phyloP scores from a whole-genome alignment of 37 sponge, comb jelly and placozoan genomes.

The Eunapius fragilis region DNA sequence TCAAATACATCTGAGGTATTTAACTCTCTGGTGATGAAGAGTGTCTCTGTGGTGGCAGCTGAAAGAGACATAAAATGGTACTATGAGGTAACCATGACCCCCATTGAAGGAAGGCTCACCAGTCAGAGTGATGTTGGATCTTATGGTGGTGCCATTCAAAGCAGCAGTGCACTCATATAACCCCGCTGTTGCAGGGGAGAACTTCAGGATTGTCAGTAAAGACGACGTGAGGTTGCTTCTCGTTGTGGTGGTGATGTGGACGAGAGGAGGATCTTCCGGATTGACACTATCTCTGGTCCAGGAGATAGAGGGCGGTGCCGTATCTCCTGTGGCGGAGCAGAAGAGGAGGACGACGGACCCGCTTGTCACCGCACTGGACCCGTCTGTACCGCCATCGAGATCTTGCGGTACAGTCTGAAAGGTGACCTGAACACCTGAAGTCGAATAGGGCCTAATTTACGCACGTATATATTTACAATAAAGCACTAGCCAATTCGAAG shows the following conservation, averaged over 20 bases:
- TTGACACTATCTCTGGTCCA: slow-evolving; percentile 24
- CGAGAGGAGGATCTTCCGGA: slow-evolving; percentile 26
- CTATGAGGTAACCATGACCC: background rate
- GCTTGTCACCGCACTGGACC: background rate
- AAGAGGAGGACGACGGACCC: slow-evolving; percentile 39
- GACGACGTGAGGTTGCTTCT: background rate
- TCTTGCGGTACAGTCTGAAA: slow-evolving; percentile 15
- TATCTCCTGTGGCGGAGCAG: slow-evolving; percentile 15
- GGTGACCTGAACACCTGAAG: slow-evolving; percentile 15
- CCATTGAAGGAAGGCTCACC: background rate
- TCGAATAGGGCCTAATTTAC: too few relatives aligned
- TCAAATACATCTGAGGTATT: background rate
- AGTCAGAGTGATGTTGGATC: slow-evolving; percentile 1
- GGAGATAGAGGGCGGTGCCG: slow-evolving; percentile 11
- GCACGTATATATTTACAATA: too few relatives aligned
- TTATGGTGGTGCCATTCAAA: slow-evolving; percentile 12
- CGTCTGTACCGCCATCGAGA: background rate
- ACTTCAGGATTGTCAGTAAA: slow-evolving; percentile 20
- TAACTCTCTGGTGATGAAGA: background rate
- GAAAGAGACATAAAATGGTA: background rate
- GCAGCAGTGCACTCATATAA: slow-evolving; percentile 20
- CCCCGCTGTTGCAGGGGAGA: slow-evolving; percentile 18
- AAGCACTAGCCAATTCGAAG: too few relatives aligned
- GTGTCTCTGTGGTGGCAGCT: background rate
- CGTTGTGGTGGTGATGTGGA: slow-evolving; percentile 16